phyloP scores from a whole-genome alignment of 2,797 vertebrate species.

The Takifugu rubripes region DNA sequence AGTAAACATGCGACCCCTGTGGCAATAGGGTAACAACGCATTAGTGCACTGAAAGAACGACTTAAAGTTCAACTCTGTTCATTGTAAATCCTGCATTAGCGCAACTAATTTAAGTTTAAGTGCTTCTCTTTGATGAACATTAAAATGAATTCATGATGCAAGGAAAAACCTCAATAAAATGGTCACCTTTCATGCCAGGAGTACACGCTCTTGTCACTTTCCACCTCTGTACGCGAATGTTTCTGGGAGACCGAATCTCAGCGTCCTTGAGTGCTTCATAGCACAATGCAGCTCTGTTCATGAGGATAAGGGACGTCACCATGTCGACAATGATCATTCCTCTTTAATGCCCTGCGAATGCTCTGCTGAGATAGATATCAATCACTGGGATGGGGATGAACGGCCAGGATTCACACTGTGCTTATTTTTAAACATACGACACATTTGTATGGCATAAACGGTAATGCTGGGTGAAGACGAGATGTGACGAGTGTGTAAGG shows the following conservation, averaged over 20 bases:
- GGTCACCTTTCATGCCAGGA: too few relatives aligned
- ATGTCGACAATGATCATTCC: conserved; percentile 31
- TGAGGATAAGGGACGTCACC: conserved; percentile 37
- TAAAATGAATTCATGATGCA: too few relatives aligned
- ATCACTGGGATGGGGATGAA: conserved; percentile 38
- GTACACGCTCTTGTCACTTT: conserved; percentile 16
- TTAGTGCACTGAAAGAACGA: too few relatives aligned
- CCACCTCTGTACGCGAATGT: conserved; percentile 24
- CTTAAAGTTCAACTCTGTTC: too few relatives aligned
- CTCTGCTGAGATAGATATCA: conserved; percentile 36
- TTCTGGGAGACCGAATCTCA: conserved; percentile 19
- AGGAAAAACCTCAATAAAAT: too few relatives aligned
- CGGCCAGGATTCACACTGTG: conserved; percentile 49
- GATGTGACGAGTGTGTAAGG: conserved; percentile 62
- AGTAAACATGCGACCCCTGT: too few relatives aligned
- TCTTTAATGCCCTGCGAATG: conserved; percentile 19
- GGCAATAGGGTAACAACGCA: too few relatives aligned
- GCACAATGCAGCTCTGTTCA: conserved; percentile 22
- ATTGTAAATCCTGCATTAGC: too few relatives aligned
- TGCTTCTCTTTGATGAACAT: too few relatives aligned
- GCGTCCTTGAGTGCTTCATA: conserved; percentile 33
- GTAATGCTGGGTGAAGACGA: conserved; percentile 54
- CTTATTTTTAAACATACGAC: conserved; percentile 47
- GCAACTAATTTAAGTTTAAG: too few relatives aligned
- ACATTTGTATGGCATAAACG: conserved; percentile 46